Conservation (phyloP, 2,797 vertebrate genomes). For the Lagocephalus sceleratus region DNA sequence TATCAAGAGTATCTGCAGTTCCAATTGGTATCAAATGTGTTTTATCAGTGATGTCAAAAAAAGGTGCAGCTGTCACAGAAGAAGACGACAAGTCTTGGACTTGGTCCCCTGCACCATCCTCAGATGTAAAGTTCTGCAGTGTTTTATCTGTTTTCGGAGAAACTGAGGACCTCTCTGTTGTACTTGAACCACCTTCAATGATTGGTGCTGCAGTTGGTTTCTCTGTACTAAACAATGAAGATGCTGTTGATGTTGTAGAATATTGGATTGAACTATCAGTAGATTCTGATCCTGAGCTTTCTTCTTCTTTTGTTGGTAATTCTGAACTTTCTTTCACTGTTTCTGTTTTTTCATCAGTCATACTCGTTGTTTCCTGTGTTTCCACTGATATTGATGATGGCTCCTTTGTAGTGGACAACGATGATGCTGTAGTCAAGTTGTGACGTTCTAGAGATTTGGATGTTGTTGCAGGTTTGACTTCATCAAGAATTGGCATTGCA, state of each 20-base stretch:
- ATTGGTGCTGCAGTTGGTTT: too few species aligned
- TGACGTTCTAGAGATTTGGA: neutral
- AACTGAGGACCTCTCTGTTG: neutral
- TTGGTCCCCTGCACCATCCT: neutral
- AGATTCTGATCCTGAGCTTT: conserved; percentile 9
- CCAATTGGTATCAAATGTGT: neutral
- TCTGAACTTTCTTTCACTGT: too few species aligned
- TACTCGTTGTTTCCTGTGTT: neutral
- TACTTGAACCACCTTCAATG: too few species aligned
- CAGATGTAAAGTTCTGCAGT: neutral
- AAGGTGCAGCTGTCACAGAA: neutral
- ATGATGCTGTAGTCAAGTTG: neutral
- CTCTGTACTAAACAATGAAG: too few species aligned
- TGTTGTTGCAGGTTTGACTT: neutral
- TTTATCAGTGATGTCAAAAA: neutral
- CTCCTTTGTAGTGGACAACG: neutral
- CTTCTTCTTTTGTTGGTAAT: too few species aligned
- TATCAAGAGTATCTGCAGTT: neutral
- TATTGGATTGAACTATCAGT: neutral
- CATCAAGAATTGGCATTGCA: neutral
- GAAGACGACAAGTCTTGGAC: neutral
- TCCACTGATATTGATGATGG: neutral
- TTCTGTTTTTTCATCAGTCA: neutral
- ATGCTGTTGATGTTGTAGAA: neutral
- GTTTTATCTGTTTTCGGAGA: neutral